phyloP scores from a whole-genome alignment of 2,888 invertebrate genomes.

The Polymixis flavicincta region DNA sequence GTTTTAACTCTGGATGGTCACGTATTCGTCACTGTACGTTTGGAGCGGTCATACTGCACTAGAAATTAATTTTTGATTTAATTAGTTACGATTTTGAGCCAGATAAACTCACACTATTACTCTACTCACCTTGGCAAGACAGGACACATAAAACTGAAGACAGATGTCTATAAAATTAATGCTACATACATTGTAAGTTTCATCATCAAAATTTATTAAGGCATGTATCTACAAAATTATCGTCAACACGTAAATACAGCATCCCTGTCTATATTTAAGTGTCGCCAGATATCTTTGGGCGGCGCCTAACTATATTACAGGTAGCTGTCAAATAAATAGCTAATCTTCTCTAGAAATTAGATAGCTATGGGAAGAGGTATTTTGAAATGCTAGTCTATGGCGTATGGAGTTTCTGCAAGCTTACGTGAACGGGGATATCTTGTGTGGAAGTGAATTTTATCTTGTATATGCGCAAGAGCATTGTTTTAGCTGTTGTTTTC shows the following conservation, averaged over 20 bases:
- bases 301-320: constrained; percentile 56
- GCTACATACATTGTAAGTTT: constrained; percentile 18
- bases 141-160: constrained; percentile 17
- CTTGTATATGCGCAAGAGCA: constrained; percentile 13
- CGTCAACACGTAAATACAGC: constrained; percentile 32
- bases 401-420: constrained; percentile 58
- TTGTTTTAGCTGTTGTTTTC: constrained; percentile 16
- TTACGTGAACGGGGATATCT: constrained; percentile 52
- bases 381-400: constrained; percentile 52
- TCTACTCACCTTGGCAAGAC: not conserved
- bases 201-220: constrained; percentile 26
- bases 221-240: constrained; percentile 23
- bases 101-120: constrained; percentile 1
- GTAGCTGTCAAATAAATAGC: constrained; percentile 53
- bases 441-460: constrained; percentile 46
- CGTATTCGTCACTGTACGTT: not conserved
- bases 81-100: not conserved
- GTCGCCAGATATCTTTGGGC: constrained; percentile 50
- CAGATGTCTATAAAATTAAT: constrained; percentile 12
- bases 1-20: not conserved
- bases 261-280: constrained; percentile 28
- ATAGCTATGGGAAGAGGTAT: constrained; percentile 64
- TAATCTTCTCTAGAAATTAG: constrained; percentile 60
- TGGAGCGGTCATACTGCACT: not conserved
- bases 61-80: not conserved